A percentile compares a stretch with the other conserved stretches of the same genome.
Evolutionary conservation across 2,113 vertebrate genomes (phyloP).

Genomic region (Craseonycteris thonglongyai): DNA sequence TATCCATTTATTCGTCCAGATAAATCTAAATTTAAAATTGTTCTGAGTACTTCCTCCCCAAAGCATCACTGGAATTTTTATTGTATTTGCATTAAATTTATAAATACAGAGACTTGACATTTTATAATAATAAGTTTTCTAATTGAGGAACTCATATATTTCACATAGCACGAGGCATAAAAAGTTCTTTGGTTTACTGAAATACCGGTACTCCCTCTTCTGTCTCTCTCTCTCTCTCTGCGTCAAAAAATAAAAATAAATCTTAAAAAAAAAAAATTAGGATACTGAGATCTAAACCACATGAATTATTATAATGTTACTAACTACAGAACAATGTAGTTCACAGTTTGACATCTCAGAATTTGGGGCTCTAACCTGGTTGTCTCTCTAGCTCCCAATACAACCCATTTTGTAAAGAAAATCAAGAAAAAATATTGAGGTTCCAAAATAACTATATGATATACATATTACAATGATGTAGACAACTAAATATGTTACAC

Average conservation of each 20-base stretch:
- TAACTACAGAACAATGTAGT: not conserved
- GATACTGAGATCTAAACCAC: not conserved
- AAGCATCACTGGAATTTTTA: constrained; percentile 7
- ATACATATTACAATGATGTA: not conserved
- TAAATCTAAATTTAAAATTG: constrained; percentile 31
- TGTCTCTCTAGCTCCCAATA: not conserved
- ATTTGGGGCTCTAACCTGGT: not conserved
- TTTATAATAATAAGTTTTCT: not conserved
- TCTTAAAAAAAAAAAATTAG: no score
- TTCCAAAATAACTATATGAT: not conserved
- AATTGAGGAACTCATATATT: not conserved
- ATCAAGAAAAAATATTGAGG: not conserved
- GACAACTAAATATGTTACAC: not conserved
- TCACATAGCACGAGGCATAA: not conserved
- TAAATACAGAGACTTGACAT: not conserved
- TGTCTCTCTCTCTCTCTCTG: no score
- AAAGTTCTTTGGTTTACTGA: not conserved
- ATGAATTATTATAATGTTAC: not conserved
- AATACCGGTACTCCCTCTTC: no score
- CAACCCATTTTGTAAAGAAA: not conserved
- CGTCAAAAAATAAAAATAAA: no score
- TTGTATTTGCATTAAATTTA: not conserved
- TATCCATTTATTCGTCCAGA: not conserved
- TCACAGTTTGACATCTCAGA: not conserved
- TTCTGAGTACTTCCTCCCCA: not conserved